Percentiles rank a stretch among this genome's conserved stretches.
Conservation (phyloP, 2,113 vertebrate genomes). For the Chelonoidis abingdonii region DNA sequence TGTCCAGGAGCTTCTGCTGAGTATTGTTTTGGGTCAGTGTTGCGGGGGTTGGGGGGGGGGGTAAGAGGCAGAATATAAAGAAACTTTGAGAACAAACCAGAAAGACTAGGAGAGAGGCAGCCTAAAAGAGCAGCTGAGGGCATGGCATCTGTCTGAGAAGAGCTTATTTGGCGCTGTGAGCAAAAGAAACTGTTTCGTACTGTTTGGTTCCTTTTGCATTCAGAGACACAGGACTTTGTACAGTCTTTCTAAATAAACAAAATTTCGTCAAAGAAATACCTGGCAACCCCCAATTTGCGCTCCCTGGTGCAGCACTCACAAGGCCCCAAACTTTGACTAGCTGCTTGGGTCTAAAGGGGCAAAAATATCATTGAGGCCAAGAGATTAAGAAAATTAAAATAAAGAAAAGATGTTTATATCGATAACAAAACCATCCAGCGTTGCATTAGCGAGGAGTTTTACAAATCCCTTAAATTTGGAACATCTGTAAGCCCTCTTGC, state of each 20-base stretch:
- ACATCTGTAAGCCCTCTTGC: fast-evolving
- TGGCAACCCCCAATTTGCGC: neutral
- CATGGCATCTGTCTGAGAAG: neutral
- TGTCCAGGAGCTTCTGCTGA: neutral
- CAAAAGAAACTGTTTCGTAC: neutral
- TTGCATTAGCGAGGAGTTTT: neutral
- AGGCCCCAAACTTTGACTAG: neutral
- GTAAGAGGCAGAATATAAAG: too few species aligned
- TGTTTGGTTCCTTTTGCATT: neutral
- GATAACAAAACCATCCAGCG: neutral
- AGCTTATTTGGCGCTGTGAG: neutral
- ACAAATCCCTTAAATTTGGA: neutral
- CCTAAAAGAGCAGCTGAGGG: neutral
- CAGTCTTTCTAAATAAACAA: neutral
- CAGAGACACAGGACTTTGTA: neutral
- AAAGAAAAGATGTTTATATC: neutral
- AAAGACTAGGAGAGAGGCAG: neutral
- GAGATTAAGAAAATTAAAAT: neutral
- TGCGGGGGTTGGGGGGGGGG: too few species aligned
- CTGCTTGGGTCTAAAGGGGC: neutral
- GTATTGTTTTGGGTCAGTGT: neutral
- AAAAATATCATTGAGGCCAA: neutral
- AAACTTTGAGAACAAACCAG: neutral
- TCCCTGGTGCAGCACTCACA: neutral
- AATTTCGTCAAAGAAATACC: neutral